Evolutionary conservation across 2,113 vertebrate species (phyloP).

Genomic region (crab-eating macaque (Macaca fascicularis)): T2T-MFA8v1.1 NC_088388.1:56906501-56907000

Average conservation of each 20-base stretch:
- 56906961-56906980: not conserved
- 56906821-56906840: slow-evolving; percentile 51
- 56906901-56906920: not conserved
- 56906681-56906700: no score
- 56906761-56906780: not conserved
- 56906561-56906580: no score
- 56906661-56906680: no score
- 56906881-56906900: not conserved
- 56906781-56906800: slow-evolving; percentile 1
- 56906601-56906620: no score
- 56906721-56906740: not conserved
- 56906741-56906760: not conserved
- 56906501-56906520: no score
- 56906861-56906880: not conserved
- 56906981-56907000: not conserved
- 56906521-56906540: no score
- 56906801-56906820: slow-evolving; percentile 77
- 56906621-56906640: no score
- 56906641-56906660: no score
- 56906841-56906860: slow-evolving; percentile 15
- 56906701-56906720: not conserved
- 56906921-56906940: not conserved
- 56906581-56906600: no score
- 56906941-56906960: slow-evolving; percentile 14
- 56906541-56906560: no score